Base-by-base conservation (phyloP, 2,113 vertebrate species). In the Rhegmatorhina hoffmannsi region DNA sequence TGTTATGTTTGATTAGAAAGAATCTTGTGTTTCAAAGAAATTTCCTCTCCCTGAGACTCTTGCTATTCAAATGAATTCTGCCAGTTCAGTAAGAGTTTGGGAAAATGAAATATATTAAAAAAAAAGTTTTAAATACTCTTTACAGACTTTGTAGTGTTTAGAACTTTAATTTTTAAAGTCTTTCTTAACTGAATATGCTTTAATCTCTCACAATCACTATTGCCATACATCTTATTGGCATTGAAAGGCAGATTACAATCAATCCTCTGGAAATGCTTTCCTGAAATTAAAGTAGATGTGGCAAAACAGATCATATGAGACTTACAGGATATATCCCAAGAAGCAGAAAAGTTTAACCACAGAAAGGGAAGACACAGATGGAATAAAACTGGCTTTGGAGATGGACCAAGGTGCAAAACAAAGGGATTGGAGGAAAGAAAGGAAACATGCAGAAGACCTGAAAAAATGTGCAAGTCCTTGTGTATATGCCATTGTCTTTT, bases 381-480 rank as follows among this genome's bases (percentile, higher is more conserved):
- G 34, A 81, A 40, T 13, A 52, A 63, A 84, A 47, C 15, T 19
- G 5, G 10, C 70, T 3, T 0, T 43, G 8, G 5, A 8, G 3
- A 26, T 29, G 15, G 20, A 44, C 12, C 2, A 4, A 38, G 8
- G 1, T 3, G 3, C 19, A 38, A 43, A 75, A 47, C 38, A 1
- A 66, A 56, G 6, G 25, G 8, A 18, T 11, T 5, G 2, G 1
- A 2, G 1, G 1, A 1, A 8, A 15, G 15, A 82, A 29, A 13
- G 5, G 4, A 62, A 89, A 46, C 18, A 33, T 43, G 3, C 25
- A 59, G 8, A 12, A 16, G 3, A 69, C 17, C 6, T 5, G 23
- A 73, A 63, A 60, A 18, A 29, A 6, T 0, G 0, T 1, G 1
- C 2, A 25, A 58, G 5, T 6, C 5, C 9, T 34, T 80, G 3